Evolutionary conservation across 1,140 invertebrate species (phyloP), one percentile per base, ranked within the genome.

Genomic region (Drosophila chauvacae): DNA sequence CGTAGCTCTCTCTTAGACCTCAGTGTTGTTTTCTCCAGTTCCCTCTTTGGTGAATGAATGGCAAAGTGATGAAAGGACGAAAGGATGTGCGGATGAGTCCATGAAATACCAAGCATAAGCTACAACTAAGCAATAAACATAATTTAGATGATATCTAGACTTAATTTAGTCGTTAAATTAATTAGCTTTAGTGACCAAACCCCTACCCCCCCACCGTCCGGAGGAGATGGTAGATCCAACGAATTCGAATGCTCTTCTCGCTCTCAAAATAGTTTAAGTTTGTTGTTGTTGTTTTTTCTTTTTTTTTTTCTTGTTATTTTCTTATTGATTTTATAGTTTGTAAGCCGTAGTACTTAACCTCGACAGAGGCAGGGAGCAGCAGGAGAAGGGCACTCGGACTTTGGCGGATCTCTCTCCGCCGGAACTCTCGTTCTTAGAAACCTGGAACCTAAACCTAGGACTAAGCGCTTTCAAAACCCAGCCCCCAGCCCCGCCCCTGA

Each of bases 391-490:
- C 66, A 68, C 18, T 70, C 20, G 66, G 37, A 68, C 28, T 30
- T 37, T 1, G 20, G 20, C 2, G 64, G 66, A 70, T 55, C 63
- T 68, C 66, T 68, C 65, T 65, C 60, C 4, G 47, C 18, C 45
- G 45, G 37, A 18, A 44, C 13, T 30, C 39, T 68, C 7, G 42
- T 28, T 66, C 62, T 56, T 41, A 70, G 66, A 55, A 33, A 70
- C 61, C 66, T 66, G 66, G 48, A 58, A 44, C 63, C 39, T 56
- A 70, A 58, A 58, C 63, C 39, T 70, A 70, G 66, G 66, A 56
- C 56, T 65, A 65, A 65, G 62, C 20, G 62, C 39, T 35, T 45
- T 35, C n/a, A 23, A 14, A 2, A 4, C 35, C 13, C 37, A 14
- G 26, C 45, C 10, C 45, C 33, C 16, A n/a, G 28, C 23, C 20